Conservation (phyloP, 2,113 vertebrate species). For the Halcyon malimbica region DNA sequence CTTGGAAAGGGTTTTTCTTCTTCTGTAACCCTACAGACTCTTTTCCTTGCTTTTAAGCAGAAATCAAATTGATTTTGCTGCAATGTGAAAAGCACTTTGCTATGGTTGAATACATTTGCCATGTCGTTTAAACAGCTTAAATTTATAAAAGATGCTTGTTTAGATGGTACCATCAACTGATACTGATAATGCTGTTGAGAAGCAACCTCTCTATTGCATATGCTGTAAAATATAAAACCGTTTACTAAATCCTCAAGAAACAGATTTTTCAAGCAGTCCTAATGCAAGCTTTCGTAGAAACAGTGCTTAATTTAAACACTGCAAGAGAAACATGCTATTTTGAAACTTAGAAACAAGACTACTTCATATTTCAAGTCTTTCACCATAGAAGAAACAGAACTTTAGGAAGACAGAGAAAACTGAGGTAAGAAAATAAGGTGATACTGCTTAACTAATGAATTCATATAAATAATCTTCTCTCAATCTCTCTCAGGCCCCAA, state of each 20-base stretch:
- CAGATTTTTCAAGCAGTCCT: background rate
- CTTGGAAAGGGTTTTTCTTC: background rate
- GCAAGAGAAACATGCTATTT: background rate
- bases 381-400: background rate
- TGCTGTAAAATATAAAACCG: background rate
- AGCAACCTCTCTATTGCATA: background rate
- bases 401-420: background rate
- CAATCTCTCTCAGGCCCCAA: background rate
- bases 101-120: background rate
- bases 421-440: background rate
- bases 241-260: background rate
- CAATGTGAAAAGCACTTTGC: background rate
- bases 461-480: constrained; percentile 37
- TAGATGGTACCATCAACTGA: background rate
- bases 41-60: background rate
- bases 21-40: background rate
- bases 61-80: background rate
- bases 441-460: constrained; percentile 28
- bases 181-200: background rate
- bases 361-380: background rate
- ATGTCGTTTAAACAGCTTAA: background rate
- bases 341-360: background rate
- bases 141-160: background rate
- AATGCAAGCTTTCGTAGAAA: background rate
- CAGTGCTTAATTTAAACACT: background rate